Conservation (phyloP, 2,113 vertebrate species). For the Chaenocephalus aceratus region DNA sequence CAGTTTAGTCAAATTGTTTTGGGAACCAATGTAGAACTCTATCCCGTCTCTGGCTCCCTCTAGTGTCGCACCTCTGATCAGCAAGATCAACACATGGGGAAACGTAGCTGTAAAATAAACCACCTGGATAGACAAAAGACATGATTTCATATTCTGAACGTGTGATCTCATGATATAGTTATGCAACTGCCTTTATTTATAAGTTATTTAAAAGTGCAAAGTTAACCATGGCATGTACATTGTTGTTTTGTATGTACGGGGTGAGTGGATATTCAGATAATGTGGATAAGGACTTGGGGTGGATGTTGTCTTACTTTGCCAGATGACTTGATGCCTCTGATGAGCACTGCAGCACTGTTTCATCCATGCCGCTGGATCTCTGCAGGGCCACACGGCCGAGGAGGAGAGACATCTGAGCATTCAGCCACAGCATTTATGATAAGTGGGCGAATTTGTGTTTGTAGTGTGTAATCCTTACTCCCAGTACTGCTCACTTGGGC, state of each 20-base stretch:
- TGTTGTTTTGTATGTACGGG: no score
- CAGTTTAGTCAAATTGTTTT: conserved; percentile 93
- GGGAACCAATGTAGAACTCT: conserved; percentile 91
- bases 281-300: background rate
- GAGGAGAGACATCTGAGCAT: conserved; percentile 31
- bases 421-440: background rate
- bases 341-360: conserved; percentile 88
- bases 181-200: no score
- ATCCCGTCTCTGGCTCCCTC: conserved; percentile 93
- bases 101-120: conserved; percentile 97
- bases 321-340: conserved; percentile 96
- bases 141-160: background rate
- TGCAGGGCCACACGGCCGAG: conserved; percentile 86
- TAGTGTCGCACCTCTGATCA: conserved; percentile 91
- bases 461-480: conserved; percentile 86
- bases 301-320: conserved; percentile 88
- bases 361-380: conserved; percentile 87
- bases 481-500: conserved; percentile 93
- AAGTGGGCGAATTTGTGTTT: background rate
- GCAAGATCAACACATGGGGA: conserved; percentile 91
- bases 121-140: conserved; percentile 82
- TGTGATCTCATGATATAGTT: background rate
- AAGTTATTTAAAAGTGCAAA: no score
- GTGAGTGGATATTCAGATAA: no score
- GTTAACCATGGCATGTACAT: no score